phyloP scores from a whole-genome alignment of 2,113 vertebrate species.

The Chloebia gouldiae region DNA sequence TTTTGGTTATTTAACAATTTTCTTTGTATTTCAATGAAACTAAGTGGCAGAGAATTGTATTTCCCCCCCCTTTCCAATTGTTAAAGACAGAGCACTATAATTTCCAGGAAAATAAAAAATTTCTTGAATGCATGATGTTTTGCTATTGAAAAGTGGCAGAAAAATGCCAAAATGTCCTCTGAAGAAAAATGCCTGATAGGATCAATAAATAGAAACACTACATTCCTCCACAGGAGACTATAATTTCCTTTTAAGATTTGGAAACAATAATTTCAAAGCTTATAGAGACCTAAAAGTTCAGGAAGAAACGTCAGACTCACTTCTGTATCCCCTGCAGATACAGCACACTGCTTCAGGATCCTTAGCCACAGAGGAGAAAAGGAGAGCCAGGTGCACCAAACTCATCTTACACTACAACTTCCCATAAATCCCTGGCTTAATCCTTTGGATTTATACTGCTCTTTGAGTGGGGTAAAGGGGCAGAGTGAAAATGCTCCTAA shows the following conservation, averaged over 20 bases:
- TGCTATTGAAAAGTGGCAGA: background rate
- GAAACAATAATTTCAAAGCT: background rate
- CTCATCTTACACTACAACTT: conserved; percentile 44
- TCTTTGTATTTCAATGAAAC: background rate
- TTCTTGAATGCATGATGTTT: background rate
- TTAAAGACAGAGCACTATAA: background rate
- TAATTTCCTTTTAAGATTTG: background rate
- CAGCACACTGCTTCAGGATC: background rate
- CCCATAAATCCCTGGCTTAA: conserved; percentile 38
- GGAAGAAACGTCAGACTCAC: background rate
- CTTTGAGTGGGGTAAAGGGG: conserved; percentile 45
- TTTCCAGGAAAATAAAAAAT: conserved; percentile 2
- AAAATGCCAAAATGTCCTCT: background rate
- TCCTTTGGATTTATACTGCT: conserved; percentile 38
- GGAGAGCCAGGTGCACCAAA: conserved; percentile 37
- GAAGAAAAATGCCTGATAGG: background rate
- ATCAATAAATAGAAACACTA: background rate
- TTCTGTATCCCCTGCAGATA: background rate
- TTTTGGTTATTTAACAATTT: conserved; percentile 26
- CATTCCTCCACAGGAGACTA: background rate
- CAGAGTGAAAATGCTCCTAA: conserved; percentile 61
- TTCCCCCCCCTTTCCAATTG: background rate
- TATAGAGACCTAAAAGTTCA: background rate
- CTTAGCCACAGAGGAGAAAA: background rate
- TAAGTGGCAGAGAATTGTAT: background rate